Evolutionary conservation across 2,113 vertebrate species (phyloP), one percentile per base, ranked within the genome.

Genomic region (Podarcis raffonei): DNA sequence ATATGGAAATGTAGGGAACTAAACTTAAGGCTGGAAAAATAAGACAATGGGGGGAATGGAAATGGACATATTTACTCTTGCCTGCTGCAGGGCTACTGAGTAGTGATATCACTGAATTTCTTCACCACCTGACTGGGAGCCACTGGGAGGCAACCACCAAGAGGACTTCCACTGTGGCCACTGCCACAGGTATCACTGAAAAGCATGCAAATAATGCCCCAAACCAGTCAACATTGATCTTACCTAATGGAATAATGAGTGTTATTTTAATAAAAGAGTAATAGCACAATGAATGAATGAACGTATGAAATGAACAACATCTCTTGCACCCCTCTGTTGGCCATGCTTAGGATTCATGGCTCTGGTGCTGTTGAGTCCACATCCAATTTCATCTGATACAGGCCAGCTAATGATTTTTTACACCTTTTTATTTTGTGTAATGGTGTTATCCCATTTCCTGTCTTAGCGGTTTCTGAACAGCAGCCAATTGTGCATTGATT

Each of bases 401-500:
- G 81, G 15, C 69, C 78, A 82, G 78, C 7, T 42, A 88, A 76
- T 66, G 35, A 83, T 65, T 80, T 75, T 77, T 53, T 39, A 32
- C 59, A 27, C 74, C 37, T 3, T 25, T 83, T 57, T 57, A 76
- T 42, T 71, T 80, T 53, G 65, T 59, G 32, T 78, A 57, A 25
- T 15, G 11, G 39, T 37, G 62, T 66, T 78, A 68, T 69, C n/a
- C 74, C 74, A 57, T 88, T 84, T 84, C 81, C 62, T 30, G 3
- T 37, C 81, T 13, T 53, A 27, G 62, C 39, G 7, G n/a, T 78
- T 83, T 66, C 87, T 89, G 81, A 89, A 84, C 22, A 35, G 81
- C 59, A 57, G 87, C 72, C 87, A 89, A 83, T 68, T 37, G 81
- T 22, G n/a, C 85, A 84, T 89, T 84, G 81, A 89, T 84, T 78